Conservation (phyloP, 2,113 vertebrate genomes). For the Dromiciops gliroides region DNA sequence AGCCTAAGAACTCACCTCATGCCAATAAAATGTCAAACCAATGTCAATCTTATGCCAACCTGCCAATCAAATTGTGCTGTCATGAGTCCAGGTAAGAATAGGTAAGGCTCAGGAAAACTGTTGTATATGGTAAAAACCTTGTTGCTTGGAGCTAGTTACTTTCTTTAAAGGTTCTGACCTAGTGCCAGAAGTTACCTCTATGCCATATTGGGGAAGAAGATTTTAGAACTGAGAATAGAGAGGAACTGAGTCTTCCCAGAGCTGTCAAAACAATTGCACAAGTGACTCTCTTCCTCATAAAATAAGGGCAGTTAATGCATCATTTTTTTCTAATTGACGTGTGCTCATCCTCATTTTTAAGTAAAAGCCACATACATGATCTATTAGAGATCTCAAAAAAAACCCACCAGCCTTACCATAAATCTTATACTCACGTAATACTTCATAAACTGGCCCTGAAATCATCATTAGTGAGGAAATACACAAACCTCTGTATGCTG, state of each 20-base stretch:
- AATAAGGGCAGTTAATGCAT: neutral
- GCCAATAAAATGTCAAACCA: neutral
- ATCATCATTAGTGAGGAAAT: neutral
- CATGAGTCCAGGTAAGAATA: neutral
- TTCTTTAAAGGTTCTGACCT: neutral
- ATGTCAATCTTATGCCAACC: neutral
- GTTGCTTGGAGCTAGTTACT: neutral
- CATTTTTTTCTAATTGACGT: neutral
- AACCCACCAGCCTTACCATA: neutral
- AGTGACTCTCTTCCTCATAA: neutral
- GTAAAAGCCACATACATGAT: neutral
- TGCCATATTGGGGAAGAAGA: neutral
- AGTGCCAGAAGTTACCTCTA: neutral
- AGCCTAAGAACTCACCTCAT: neutral
- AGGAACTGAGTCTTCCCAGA: neutral
- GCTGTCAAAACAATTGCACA: neutral
- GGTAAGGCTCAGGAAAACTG: neutral
- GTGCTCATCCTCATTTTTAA: neutral
- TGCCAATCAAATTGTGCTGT: neutral
- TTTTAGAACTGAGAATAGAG: neutral
- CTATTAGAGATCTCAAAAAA: neutral
- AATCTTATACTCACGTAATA: neutral
- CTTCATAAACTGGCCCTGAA: neutral
- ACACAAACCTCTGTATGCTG: neutral
- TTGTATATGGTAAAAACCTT: neutral